Conservation (phyloP, 2,888 invertebrate genomes). For the Balanococcus diminutus region DNA sequence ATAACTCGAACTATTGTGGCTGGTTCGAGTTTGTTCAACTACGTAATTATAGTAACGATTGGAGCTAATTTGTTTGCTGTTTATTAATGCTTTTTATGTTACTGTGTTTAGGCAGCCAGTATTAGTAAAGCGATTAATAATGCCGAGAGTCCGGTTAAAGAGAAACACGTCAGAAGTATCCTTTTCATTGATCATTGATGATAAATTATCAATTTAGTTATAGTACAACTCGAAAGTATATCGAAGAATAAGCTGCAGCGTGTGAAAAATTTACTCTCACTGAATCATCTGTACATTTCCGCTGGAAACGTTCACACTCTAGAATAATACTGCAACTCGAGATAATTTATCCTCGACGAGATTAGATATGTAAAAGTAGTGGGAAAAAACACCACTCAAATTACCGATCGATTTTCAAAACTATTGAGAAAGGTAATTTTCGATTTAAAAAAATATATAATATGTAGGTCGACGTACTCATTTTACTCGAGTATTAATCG, state of each 20-base stretch:
- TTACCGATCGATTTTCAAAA: background rate
- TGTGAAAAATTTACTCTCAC: no score
- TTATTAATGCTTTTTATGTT: background rate
- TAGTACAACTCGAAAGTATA: no score
- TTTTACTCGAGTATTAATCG: background rate
- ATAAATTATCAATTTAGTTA: no score
- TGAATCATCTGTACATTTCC: no score
- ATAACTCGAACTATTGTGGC: background rate
- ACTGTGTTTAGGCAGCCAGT: constrained; percentile 73
- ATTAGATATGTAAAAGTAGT: background rate
- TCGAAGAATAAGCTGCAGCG: no score
- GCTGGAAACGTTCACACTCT: background rate
- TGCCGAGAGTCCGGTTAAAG: constrained; percentile 92
- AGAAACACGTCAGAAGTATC: constrained; percentile 93
- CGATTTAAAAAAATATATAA: no score
- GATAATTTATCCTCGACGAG: background rate
- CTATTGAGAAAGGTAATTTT: background rate
- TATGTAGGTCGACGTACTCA: background rate
- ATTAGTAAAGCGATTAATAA: constrained; percentile 93
- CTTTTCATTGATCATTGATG: constrained; percentile 60
- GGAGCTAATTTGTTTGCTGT: constrained; percentile 51
- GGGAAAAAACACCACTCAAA: background rate
- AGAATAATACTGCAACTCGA: background rate
- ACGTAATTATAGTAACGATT: background rate
- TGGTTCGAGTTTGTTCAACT: background rate